Evolutionary conservation across 2,797 vertebrate genomes (phyloP).

Genomic region (Silurus aristotelis): DNA sequence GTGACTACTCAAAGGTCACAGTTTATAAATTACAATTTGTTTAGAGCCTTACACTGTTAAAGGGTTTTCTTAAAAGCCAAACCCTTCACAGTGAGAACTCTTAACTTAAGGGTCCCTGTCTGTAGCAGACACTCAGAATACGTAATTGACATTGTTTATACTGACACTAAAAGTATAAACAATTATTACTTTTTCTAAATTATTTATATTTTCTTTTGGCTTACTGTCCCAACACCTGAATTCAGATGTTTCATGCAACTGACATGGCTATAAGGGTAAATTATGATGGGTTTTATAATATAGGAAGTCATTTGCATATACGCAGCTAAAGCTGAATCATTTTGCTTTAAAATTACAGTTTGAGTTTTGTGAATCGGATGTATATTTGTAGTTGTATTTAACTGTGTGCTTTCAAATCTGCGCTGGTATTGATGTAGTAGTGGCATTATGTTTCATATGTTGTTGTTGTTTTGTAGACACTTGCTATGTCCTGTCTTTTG

Average conservation of each 20-base stretch:
- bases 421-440: background rate
- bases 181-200: background rate
- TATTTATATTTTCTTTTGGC: too few relatives aligned
- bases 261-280: background rate
- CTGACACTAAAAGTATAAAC: background rate
- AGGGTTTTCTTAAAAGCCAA: background rate
- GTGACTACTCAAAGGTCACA: background rate
- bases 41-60: background rate
- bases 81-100: background rate
- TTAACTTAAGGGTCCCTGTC: background rate
- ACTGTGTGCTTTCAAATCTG: background rate
- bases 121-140: background rate
- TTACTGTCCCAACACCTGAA: background rate
- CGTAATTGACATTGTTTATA: background rate
- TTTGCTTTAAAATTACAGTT: background rate
- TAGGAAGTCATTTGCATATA: too few relatives aligned
- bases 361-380: background rate
- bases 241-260: background rate
- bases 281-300: background rate
- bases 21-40: background rate
- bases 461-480: constrained; percentile 78
- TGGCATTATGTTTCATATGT: background rate
- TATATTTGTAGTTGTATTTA: background rate
- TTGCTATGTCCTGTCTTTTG: constrained; percentile 94
- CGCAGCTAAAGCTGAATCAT: too few relatives aligned